Evolutionary conservation across 2,888 invertebrate species (phyloP), one percentile per base, ranked within the genome.

Genomic region (Vesta saturnalis): DNA sequence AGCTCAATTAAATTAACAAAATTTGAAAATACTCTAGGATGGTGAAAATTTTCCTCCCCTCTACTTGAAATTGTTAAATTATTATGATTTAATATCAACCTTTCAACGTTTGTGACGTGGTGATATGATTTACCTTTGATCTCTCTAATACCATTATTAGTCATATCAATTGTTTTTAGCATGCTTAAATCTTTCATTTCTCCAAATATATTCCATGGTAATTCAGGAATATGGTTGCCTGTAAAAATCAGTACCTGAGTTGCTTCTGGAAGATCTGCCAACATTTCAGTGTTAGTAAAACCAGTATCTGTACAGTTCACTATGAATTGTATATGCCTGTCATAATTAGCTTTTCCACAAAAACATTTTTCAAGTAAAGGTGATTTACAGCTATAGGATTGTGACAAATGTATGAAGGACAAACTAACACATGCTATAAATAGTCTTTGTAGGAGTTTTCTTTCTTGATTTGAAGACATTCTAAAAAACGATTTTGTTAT

Each of bases 81-180:
- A 78, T 93, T 93, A 78, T 92, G 90, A 80, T 92, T 91, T 64
- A 93, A 83, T 70, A 92, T 88, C 6, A 93, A 84, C 21, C 90
- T 85, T 77, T 89, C 87, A 0, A 93, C 92, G 70, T 87, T 88
- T 56, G 87, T 86, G 0, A 93, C 92, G 76, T 90, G 91, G 78
- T 93, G 93, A 79, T 91, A 93, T 0, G 91, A 85, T 80, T 92
- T 92, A 1, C 93, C 93, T 68, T 89, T 88, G 55, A 93, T 92
- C 72, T 90, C 89, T 52, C 86, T 82, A 47, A 93, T 92, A 14
- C 87, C 86, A 80, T 93, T 93, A 78, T 88, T 90, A 70, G 90
- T 91, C 90, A 93, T 90, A 77, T 93, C 93, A 49, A 93, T 89
- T 2, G 90, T 86, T 70, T 86, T 86, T 55, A 93, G 81, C 52